Evolutionary conservation across 2,888 invertebrate species (phyloP).

Genomic region (Leucoma salicis): DNA sequence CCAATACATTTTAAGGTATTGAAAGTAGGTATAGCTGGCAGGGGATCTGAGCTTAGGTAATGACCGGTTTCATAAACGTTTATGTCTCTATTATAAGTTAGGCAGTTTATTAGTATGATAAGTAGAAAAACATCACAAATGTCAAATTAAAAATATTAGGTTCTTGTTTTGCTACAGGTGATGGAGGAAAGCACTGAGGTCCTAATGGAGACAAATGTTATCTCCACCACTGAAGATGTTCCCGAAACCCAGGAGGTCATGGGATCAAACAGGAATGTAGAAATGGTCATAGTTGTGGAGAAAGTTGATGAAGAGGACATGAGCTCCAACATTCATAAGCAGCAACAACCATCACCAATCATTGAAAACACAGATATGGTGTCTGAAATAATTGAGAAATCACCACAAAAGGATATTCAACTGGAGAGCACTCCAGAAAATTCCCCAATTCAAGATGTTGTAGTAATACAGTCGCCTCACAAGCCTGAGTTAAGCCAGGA

Average conservation of each 20-base stretch:
- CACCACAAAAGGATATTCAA: constrained; percentile 4
- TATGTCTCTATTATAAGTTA: constrained; percentile 43
- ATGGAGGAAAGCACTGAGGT: constrained; percentile 68
- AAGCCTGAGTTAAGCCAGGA: constrained; percentile 21
- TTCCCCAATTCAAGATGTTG: constrained; percentile 6
- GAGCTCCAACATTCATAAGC: constrained; percentile 25
- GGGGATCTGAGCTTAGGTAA: constrained; percentile 62
- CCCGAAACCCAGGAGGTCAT: constrained; percentile 55
- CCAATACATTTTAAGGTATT: constrained; percentile 67
- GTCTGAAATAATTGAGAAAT: constrained; percentile 3
- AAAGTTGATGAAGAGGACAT: constrained; percentile 50
- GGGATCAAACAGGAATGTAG: constrained; percentile 54
- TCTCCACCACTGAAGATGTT: constrained; percentile 64
- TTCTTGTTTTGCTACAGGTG: constrained; percentile 54
- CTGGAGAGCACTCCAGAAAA: constrained; percentile 8
- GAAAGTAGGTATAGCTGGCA: constrained; percentile 62
- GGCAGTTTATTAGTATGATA: constrained; percentile 18
- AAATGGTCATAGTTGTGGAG: constrained; percentile 64
- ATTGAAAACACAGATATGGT: constrained; percentile 9
- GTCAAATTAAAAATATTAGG: constrained; percentile 53
- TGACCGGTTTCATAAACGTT: constrained; percentile 63
- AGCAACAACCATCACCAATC: constrained; percentile 10
- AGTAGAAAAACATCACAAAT: constrained; percentile 40
- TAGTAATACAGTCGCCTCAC: constrained; percentile 13
- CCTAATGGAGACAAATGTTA: constrained; percentile 71